Base-by-base conservation (phyloP, 2,888 invertebrate species). In the Campoletis raptor region DNA sequence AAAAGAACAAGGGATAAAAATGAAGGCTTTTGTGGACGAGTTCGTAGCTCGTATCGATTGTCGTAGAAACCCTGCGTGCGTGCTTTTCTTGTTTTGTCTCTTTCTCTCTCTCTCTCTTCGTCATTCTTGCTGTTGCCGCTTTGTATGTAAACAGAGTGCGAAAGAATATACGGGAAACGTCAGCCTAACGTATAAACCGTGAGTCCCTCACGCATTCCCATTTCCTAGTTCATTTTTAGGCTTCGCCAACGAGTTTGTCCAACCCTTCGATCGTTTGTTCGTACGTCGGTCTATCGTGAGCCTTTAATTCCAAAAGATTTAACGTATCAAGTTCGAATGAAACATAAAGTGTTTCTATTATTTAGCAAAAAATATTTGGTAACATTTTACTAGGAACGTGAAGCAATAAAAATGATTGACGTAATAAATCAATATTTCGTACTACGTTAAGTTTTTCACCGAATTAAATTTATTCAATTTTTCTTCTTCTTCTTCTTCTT, bases 31-130 rank as follows among this genome's bases (percentile, higher is more conserved):
- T 72, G 69, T 54, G 85, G 86, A 77, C 79, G 89, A 88, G 90
- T 89, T 89, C 88, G 89, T 90, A 88, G 89, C 87, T 64, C 86
- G 87, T 91, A 92, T 91, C 91, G 91, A 91, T 91, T 91, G 90
- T 91, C 87, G 89, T 89, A 89, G 89, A 87, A 88, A 84, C 86
- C 85, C 88, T 86, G 87, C 90, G 89, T 88, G 89, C 76, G 66
- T 79, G 72, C 79, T 90, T 87, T 81, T 86, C 52, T 85, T 74
- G 54, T 77, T 70, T 69, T 76, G 52, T 79, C 69, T 81, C 81
- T n/a, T 54, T 57, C 61, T 30, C 81, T n/a, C 66, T 57, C 61
- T 30, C 52, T 61, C 42, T 57, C 83, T 24, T 72, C 52, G 69
- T 72, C n/a, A 76, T 81, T 84, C 36, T 70, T 54, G 40, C 69